Evolutionary conservation across 1,140 invertebrate species (phyloP), one percentile per base, ranked within the genome.

Genomic region (Apocrypta bakeri): DNA sequence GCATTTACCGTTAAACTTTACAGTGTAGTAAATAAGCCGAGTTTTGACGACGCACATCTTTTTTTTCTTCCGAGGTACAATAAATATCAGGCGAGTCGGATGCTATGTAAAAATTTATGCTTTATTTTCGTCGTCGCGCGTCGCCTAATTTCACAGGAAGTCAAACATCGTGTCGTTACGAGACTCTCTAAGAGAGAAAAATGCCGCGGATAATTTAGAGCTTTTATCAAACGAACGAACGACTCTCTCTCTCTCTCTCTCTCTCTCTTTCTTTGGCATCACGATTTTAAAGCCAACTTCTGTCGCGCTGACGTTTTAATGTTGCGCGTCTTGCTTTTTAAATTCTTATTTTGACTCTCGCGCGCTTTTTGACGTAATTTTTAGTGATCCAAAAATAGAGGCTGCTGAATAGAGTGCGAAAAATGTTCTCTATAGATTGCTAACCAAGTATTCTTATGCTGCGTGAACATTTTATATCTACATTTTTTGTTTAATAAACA

Each of bases 271-370:
- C 33, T 37, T n/a, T n/a, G 83, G 81, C 82, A 79, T 64, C 25
- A 81, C 56, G 84, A 86, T 84, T 86, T 84, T 56, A 56, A 88
- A 87, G 87, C 78, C 85, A 87, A 87, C 48, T 76, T 72, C 29
- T 68, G 56, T 29, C 84, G 21, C 21, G 87, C 74, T 87, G 86
- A 87, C 86, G 84, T 85, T 84, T 87, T 87, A 87, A 88, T 85
- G 84, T 72, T 80, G 56, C 84, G 37, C 75, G 75, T 71, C 31
- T 68, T 4, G 37, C 81, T 37, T 69, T 68, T 69, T 61, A 25
- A 81, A 74, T 17, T 80, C 63, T 40, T 81, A 33, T 79, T 79
- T 84, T 76, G n/a, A 64, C 63, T 68, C 71, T 14, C 31, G 37
- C 48, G 72, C 9, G 37, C 12, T 74, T 29, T 27, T 31, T 61